phyloP scores from a whole-genome alignment of 2,113 vertebrate species.

The Cyprinodon brontotheroides region DNA sequence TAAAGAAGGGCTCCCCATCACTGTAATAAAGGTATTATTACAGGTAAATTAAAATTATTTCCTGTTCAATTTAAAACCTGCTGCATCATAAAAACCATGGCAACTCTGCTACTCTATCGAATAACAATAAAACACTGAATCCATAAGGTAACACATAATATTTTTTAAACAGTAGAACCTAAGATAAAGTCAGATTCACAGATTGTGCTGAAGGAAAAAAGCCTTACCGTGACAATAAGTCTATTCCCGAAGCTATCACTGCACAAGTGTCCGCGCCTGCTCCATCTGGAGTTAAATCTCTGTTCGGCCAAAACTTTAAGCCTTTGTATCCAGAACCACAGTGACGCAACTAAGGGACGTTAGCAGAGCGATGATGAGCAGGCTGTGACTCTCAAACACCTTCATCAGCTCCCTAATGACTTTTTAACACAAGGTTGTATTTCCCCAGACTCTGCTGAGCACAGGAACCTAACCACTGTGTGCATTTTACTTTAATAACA shows the following conservation, averaged over 20 bases:
- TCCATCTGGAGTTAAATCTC: slow-evolving; percentile 52
- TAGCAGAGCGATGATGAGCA: slow-evolving; percentile 67
- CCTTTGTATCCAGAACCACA: slow-evolving; percentile 71
- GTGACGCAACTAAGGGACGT: slow-evolving; percentile 67
- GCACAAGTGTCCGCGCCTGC: slow-evolving; percentile 32
- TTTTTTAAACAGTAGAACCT: background rate
- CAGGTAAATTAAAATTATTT: too few relatives aligned
- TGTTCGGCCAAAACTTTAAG: slow-evolving; percentile 64
- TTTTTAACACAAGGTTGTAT: slow-evolving; percentile 78
- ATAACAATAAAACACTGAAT: background rate
- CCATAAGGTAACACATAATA: background rate
- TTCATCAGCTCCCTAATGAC: slow-evolving; percentile 79
- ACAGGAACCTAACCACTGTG: slow-evolving; percentile 71
- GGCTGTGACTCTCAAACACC: slow-evolving; percentile 73
- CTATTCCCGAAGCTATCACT: slow-evolving; percentile 40
- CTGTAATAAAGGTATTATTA: too few relatives aligned
- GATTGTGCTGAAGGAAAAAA: slow-evolving; percentile 26
- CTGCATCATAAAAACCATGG: too few relatives aligned
- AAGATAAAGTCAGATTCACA: background rate
- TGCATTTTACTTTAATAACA: slow-evolving; percentile 75
- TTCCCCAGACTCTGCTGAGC: slow-evolving; percentile 72
- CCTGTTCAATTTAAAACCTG: too few relatives aligned
- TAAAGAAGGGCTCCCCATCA: too few relatives aligned
- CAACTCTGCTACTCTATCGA: too few relatives aligned
- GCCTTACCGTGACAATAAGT: slow-evolving; percentile 56